phyloP scores from a whole-genome alignment of 2,113 vertebrate genomes.

The Lycocorax pyrrhopterus region DNA sequence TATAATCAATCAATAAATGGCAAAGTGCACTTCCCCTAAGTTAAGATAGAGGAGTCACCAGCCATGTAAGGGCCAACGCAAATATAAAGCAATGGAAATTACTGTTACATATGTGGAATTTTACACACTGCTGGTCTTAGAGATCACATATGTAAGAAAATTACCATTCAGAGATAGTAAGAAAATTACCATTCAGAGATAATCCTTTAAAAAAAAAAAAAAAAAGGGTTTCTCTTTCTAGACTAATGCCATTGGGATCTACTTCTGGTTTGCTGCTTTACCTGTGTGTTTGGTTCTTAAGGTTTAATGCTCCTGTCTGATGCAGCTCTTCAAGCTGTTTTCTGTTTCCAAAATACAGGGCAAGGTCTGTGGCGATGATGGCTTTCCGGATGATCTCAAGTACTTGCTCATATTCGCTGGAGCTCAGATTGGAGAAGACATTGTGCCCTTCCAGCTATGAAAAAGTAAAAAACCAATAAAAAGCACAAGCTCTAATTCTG shows the following conservation, averaged over 20 bases:
- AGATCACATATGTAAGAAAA: not conserved
- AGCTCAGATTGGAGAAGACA: slow-evolving; percentile 98
- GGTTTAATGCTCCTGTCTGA: slow-evolving; percentile 79
- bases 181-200: not conserved
- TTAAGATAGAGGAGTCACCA: not conserved
- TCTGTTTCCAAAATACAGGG: slow-evolving; percentile 95
- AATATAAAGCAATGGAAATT: not conserved
- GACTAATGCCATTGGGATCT: not conserved
- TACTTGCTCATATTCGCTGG: slow-evolving; percentile 96
- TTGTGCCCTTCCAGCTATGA: slow-evolving; percentile 99
- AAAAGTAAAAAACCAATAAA: slow-evolving; percentile 84
- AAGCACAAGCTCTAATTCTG: slow-evolving; percentile 80
- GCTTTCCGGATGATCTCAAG: slow-evolving; percentile 98
- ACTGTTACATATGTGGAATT: not conserved
- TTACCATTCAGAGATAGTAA: not conserved
- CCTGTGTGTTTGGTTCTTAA: slow-evolving; percentile 93
- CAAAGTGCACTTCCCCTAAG: not conserved
- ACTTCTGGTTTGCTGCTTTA: slow-evolving; percentile 37
- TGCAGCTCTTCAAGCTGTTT: slow-evolving; percentile 91
- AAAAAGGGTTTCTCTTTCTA: not conserved
- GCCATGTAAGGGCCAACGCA: rapidly evolving
- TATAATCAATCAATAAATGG: not conserved
- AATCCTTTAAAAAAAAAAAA: not conserved
- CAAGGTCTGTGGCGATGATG: slow-evolving; percentile 97
- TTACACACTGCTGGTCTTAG: not conserved